These are phyloP conservation scores for Rhynchopsitta pachyrhyncha DNA, from an alignment of 2,113 vertebrate species.

Conservation along the genomic window DNA sequence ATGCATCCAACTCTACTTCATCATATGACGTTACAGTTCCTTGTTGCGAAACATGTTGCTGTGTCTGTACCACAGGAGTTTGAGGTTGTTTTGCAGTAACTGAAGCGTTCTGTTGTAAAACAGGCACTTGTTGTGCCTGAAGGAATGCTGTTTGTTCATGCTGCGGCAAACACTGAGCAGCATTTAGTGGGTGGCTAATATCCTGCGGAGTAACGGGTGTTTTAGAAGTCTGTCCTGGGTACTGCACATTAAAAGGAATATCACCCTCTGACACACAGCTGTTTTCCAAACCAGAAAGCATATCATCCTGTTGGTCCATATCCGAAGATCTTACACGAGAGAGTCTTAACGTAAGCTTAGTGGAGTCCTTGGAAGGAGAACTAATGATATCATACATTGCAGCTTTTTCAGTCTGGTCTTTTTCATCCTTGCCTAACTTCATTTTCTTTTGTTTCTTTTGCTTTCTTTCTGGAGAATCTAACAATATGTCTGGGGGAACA, in stretches of 20 bases:
- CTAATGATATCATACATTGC: slow-evolving; percentile 97
- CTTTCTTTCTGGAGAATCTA: slow-evolving; percentile 92
- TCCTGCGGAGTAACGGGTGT: slow-evolving; percentile 84
- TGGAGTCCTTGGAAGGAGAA: slow-evolving; percentile 94
- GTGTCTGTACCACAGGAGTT: slow-evolving; percentile 80
- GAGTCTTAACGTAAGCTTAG: slow-evolving; percentile 94
- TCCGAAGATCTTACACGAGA: slow-evolving; percentile 92
- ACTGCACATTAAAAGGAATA: slow-evolving; percentile 88
- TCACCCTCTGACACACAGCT: slow-evolving; percentile 90
- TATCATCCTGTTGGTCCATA: slow-evolving; percentile 89
- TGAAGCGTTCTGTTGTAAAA: slow-evolving; percentile 87
- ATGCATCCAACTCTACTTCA: slow-evolving; percentile 93
- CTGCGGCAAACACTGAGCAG: slow-evolving; percentile 81
- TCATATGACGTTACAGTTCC: slow-evolving; percentile 87
- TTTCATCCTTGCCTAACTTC: slow-evolving; percentile 89
- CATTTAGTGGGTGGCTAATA: slow-evolving; percentile 77
- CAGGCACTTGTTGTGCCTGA: slow-evolving; percentile 91
- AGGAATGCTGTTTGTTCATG: slow-evolving; percentile 89
- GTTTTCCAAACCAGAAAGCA: slow-evolving; percentile 88
- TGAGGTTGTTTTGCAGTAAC: slow-evolving; percentile 83
- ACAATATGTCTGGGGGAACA: slow-evolving; percentile 87
- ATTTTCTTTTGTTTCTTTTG: slow-evolving; percentile 93
- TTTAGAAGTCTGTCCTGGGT: slow-evolving; percentile 85
- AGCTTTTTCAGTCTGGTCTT: slow-evolving; percentile 91
- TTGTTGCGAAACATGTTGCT: slow-evolving; percentile 80